phyloP scores from a whole-genome alignment of 1,140 invertebrate species.

The Marisa cornuarietis region DNA sequence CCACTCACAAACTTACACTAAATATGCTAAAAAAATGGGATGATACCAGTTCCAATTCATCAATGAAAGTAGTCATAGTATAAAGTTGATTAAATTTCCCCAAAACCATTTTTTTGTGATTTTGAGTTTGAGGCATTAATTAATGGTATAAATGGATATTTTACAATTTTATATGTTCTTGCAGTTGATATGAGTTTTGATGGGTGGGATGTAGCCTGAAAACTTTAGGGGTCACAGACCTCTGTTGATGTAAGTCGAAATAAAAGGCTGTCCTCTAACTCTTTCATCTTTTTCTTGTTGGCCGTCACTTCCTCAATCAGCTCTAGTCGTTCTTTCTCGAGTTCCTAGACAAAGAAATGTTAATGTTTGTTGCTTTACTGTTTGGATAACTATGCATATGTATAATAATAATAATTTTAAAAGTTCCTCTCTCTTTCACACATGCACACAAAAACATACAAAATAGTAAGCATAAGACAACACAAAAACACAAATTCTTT shows the following conservation, averaged over 20 bases:
- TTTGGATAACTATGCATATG: too few relatives aligned
- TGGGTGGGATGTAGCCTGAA: neutral
- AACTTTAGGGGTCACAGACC: constrained; percentile 58
- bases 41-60: too few relatives aligned
- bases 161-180: neutral
- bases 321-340: constrained; percentile 90
- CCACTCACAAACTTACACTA: too few relatives aligned
- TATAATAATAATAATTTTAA: too few relatives aligned
- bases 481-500: neutral
- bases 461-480: neutral
- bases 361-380: neutral
- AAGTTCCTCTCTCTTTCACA: too few relatives aligned
- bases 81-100: too few relatives aligned
- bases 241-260: constrained; percentile 88
- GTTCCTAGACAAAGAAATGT: constrained; percentile 71
- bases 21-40: too few relatives aligned
- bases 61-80: too few relatives aligned
- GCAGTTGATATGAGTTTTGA: neutral
- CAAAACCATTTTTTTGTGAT: neutral
- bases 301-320: constrained; percentile 94
- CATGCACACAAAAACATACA: neutral
- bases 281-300: constrained; percentile 94
- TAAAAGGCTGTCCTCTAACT: constrained; percentile 89
- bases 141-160: too few relatives aligned
- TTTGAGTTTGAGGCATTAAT: neutral